Evolutionary conservation across 2,888 invertebrate species (phyloP), one percentile per base, ranked within the genome.

Genomic region (Orgyia antiqua): DNA sequence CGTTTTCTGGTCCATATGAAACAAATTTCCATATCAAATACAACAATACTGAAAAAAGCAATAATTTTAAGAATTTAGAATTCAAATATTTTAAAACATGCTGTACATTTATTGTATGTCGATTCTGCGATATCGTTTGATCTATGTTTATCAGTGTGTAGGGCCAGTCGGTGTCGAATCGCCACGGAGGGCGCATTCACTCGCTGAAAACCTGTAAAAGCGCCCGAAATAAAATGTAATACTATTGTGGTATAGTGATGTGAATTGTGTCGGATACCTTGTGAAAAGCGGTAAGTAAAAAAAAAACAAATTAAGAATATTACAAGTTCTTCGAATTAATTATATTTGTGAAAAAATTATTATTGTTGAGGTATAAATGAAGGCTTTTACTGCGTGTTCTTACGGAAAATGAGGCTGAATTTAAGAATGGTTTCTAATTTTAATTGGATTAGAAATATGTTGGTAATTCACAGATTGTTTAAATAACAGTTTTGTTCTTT

Each of bases 151-250:
- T 50, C 53, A 45, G 35, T 48, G 39, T 42, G 39, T 48, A 45
- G 42, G 37, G 49, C 52, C 70, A 71, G 71, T 71, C 60, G 48
- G 42, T 51, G 51, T 42, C 54, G 51, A 46, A 39, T 39, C 57
- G 55, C 39, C 50, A 46, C 36, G 29, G 56, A 53, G 54, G 49
- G 39, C 55, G 54, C 55, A 58, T 53, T 57, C 45, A 44, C 34
- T 36, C 41, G 34, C 51, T 50, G 51, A 51, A 60, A 55, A 45
- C 32, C 40, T 36, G 45, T 45, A 45, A 59, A 36, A 34, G 45
- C 39, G 31, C 32, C 42, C 33, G 42, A 42, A 31, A 42, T 27
- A 39, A 43, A 35, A 39, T 35, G 42, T 40, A 31, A 31, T 39
- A 36, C 2, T 31, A 36, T 27, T 33, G 39, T 51, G 56, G 10